These are phyloP conservation scores for Callospermophilus lateralis DNA, from an alignment of 2,113 vertebrate genomes.

Conservation along the genomic window DNA sequence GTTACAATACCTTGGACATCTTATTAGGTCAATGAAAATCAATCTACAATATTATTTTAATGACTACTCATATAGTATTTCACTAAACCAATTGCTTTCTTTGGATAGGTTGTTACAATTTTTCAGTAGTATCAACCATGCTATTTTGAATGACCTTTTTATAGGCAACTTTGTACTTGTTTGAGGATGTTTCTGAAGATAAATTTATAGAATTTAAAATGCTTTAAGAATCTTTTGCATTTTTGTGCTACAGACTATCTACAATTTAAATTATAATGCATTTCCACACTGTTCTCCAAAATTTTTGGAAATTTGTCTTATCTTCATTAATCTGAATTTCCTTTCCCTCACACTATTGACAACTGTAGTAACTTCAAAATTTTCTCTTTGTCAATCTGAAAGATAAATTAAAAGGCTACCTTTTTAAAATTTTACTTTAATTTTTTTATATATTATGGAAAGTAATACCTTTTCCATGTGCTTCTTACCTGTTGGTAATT, in stretches of 20 bases:
- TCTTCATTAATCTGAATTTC: background rate
- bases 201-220: constrained; percentile 22
- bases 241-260: background rate
- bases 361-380: background rate
- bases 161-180: background rate
- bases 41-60: background rate
- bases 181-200: background rate
- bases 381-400: background rate
- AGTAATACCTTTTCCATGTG: background rate
- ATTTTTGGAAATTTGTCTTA: background rate
- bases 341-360: background rate
- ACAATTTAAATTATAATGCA: background rate
- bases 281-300: background rate
- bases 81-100: background rate
- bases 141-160: background rate
- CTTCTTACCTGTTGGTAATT: background rate
- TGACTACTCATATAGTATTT: background rate
- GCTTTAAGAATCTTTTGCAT: too few relatives aligned
- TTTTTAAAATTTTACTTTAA: background rate
- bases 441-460: background rate
- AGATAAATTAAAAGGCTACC: background rate
- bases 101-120: background rate
- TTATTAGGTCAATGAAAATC: background rate
- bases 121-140: background rate
- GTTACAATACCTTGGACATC: background rate